Conservation (phyloP, 2,888 invertebrate species). For the Caenorhabditis sp. region DNA sequence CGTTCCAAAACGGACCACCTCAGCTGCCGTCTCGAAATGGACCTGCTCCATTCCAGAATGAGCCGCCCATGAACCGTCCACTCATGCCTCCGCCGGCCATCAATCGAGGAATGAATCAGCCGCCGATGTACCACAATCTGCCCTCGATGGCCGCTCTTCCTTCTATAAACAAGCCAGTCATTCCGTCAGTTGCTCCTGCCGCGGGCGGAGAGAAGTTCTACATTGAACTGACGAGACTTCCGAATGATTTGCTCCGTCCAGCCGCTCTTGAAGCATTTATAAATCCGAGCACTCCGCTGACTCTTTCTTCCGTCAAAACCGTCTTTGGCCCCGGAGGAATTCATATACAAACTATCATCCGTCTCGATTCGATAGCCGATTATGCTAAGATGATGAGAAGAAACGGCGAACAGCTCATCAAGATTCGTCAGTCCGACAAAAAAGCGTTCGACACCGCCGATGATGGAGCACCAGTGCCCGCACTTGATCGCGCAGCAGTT, state of each 20-base stretch:
- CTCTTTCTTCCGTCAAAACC: conserved; percentile 66
- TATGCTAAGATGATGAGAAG: conserved; percentile 59
- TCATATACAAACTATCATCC: conserved; percentile 66
- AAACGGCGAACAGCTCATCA: conserved; percentile 70
- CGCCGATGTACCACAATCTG: background rate
- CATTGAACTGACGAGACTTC: conserved; percentile 69
- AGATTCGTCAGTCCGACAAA: conserved; percentile 62
- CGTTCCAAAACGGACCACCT: background rate
- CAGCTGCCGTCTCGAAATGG: conserved; percentile 6
- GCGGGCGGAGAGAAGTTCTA: conserved; percentile 41
- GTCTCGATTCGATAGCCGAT: conserved; percentile 63
- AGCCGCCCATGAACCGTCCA: background rate
- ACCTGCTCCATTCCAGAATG: conserved; percentile 8
- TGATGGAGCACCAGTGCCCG: conserved; percentile 81
- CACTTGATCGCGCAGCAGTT: no score
- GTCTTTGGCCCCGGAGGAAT: conserved; percentile 66
- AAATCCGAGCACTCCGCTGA: conserved; percentile 63
- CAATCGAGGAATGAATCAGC: no score
- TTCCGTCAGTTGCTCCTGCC: background rate
- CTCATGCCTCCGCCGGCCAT: background rate
- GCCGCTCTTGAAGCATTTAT: conserved; percentile 67
- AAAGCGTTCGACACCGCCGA: conserved; percentile 63
- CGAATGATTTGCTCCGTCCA: conserved; percentile 65
- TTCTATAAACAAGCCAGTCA: background rate
- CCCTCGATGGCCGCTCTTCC: background rate